Evolutionary conservation across 2,113 vertebrate genomes (phyloP).

Genomic region (Laterallus jamaicensis): DNA sequence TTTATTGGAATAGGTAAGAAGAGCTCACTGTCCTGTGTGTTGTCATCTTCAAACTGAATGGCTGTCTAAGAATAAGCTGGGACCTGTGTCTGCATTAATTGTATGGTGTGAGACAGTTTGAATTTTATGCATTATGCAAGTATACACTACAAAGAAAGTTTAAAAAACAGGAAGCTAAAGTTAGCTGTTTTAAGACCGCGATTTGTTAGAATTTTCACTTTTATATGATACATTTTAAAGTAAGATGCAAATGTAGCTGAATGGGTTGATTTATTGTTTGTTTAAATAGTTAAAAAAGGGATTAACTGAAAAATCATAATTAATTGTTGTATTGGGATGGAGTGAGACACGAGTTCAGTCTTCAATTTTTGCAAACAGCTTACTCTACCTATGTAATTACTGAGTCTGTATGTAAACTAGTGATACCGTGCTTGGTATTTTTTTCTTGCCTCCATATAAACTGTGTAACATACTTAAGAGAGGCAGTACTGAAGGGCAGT

Average conservation of each 20-base stretch:
- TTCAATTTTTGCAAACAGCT: neutral
- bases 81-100: neutral
- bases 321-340: neutral
- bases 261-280: neutral
- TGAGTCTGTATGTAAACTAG: neutral
- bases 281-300: slow-evolving; percentile 11
- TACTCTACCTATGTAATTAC: neutral
- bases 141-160: neutral
- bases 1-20: slow-evolving; percentile 93
- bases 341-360: neutral
- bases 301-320: neutral
- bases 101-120: neutral
- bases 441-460: neutral
- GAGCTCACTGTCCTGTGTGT: neutral
- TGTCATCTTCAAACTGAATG: neutral
- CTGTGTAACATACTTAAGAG: neutral
- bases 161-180: neutral
- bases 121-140: neutral
- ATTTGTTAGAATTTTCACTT: neutral
- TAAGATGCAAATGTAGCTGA: neutral
- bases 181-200: neutral
- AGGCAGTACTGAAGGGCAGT: neutral
- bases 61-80: neutral
- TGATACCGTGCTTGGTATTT: neutral
- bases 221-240: neutral